Conservation (phyloP, 23 tunicate species). For the Diplosoma virens region DNA sequence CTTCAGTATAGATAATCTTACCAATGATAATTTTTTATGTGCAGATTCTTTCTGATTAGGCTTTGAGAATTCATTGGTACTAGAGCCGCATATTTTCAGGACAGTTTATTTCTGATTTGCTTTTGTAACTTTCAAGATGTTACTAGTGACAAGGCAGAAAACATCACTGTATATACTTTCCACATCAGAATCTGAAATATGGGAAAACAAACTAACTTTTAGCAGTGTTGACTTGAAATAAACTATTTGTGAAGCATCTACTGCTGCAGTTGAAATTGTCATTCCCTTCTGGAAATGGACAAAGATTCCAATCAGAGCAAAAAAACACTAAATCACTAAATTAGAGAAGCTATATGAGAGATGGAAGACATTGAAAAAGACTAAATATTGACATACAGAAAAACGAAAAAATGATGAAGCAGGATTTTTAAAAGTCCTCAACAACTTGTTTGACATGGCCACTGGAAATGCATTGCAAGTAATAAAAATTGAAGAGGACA, state of each 20-base stretch:
- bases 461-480: neutral
- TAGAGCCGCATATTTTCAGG: neutral
- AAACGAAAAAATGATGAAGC: neutral
- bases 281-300: neutral
- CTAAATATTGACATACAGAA: neutral
- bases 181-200: neutral
- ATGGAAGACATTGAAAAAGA: neutral
- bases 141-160: neutral
- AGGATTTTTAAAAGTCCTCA: neutral
- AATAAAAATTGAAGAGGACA: neutral
- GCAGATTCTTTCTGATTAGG: neutral
- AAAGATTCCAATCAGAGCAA: neutral
- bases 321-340: neutral
- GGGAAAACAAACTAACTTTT: neutral
- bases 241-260: neutral
- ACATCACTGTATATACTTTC: neutral
- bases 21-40: neutral
- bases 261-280: neutral
- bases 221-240: neutral
- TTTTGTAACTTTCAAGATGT: neutral
- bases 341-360: neutral
- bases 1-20: too few relatives aligned
- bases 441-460: neutral
- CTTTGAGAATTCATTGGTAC: neutral
- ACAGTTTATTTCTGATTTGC: neutral